Conservation (phyloP, 2,888 invertebrate genomes). For the Drosophila merina region DNA sequence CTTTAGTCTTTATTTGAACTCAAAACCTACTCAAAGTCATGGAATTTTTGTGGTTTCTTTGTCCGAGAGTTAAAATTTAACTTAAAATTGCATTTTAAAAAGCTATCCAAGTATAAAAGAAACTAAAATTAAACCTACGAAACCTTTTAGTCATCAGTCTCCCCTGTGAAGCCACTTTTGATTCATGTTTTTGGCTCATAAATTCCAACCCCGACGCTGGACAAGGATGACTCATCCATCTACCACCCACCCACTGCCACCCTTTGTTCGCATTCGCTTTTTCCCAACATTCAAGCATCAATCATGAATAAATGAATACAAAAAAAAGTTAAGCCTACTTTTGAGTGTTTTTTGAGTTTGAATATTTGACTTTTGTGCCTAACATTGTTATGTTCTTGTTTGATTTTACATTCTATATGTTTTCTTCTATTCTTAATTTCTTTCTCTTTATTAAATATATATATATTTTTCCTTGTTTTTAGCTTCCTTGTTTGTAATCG, state of each 20-base stretch:
- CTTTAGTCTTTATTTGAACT: background rate
- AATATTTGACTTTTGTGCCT: constrained; percentile 2
- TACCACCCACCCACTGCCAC: constrained; percentile 4
- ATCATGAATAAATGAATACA: constrained; percentile 16
- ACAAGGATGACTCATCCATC: constrained; percentile 36
- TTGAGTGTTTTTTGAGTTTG: constrained; percentile 14
- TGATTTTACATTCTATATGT: constrained; percentile 2
- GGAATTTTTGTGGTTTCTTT: background rate
- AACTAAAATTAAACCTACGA: background rate
- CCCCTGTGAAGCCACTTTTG: background rate
- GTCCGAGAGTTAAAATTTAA: background rate
- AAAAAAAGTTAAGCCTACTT: constrained; percentile 17
- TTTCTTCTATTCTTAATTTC: background rate
- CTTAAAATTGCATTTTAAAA: background rate
- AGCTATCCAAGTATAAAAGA: background rate
- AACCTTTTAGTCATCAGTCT: background rate
- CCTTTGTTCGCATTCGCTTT: constrained; percentile 6
- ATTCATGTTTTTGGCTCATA: constrained; percentile 2
- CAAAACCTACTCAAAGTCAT: background rate
- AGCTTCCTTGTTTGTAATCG: constrained; percentile 62
- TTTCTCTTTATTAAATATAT: constrained; percentile 36
- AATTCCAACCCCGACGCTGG: constrained; percentile 14
- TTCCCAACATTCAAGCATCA: constrained; percentile 10
- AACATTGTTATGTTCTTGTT: constrained; percentile 12
- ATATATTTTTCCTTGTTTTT: constrained; percentile 54